Percentiles rank a stretch among this genome's conserved stretches.
These are phyloP conservation scores for Platichthys flesus DNA, from an alignment of 2,113 vertebrate genomes.

Conservation along the genomic window DNA sequence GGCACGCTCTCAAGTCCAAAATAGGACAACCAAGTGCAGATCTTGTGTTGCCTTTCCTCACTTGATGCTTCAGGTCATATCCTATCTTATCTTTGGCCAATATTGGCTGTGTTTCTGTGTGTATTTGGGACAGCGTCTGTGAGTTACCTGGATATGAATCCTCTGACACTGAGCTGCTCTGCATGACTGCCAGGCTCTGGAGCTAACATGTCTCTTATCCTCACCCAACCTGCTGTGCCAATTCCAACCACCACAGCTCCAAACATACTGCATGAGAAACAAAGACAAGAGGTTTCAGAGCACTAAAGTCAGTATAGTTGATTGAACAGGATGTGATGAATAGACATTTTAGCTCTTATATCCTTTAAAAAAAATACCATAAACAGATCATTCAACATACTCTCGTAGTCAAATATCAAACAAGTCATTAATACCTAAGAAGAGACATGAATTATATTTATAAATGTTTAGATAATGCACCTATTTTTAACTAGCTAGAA, in stretches of 20 bases:
- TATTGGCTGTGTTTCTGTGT: not conserved
- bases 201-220: slow-evolving; percentile 88
- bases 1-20: not conserved
- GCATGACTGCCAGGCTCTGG: slow-evolving; percentile 83
- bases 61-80: not conserved
- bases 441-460: too few species aligned
- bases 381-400: too few species aligned
- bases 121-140: not conserved
- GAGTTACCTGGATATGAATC: slow-evolving; percentile 92
- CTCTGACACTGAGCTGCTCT: slow-evolving; percentile 84
- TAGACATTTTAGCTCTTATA: not conserved
- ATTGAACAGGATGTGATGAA: not conserved
- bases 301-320: not conserved
- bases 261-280: slow-evolving; percentile 80
- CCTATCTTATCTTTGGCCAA: not conserved
- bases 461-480: too few species aligned
- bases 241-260: slow-evolving; percentile 91
- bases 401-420: too few species aligned
- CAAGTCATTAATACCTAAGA: too few species aligned
- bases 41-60: not conserved
- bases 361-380: too few species aligned
- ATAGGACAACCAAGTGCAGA: not conserved
- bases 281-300: not conserved
- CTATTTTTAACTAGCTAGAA: too few species aligned
- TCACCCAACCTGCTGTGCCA: slow-evolving; percentile 88